Evolutionary conservation across 2,113 vertebrate genomes (phyloP).

Genomic region (Scolopax mira): DNA sequence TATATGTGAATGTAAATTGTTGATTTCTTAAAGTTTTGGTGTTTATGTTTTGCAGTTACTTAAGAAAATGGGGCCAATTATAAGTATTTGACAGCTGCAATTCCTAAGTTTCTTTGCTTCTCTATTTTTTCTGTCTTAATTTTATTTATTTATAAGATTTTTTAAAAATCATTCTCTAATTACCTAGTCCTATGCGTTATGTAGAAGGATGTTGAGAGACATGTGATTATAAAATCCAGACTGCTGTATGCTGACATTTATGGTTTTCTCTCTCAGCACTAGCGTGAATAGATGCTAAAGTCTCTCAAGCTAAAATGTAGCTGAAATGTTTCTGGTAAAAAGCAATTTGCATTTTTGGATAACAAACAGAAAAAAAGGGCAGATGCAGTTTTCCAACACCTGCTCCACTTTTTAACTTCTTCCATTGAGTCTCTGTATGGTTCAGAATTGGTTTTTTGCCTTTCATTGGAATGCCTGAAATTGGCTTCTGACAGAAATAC

Average conservation of each 20-base stretch:
- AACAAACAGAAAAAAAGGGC: slow-evolving; percentile 33
- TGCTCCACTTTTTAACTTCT: slow-evolving; percentile 35
- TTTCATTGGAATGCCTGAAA: slow-evolving; percentile 26
- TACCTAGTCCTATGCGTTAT: neutral
- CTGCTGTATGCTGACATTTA: slow-evolving; percentile 32
- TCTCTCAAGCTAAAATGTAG: slow-evolving; percentile 9
- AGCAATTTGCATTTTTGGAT: slow-evolving; percentile 44
- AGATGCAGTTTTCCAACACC: slow-evolving; percentile 48
- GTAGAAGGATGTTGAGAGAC: slow-evolving; percentile 30
- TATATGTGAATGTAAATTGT: neutral
- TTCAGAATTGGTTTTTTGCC: neutral
- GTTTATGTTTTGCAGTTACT: neutral
- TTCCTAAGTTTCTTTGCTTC: neutral
- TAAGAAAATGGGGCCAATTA: neutral
- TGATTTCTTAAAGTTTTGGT: neutral
- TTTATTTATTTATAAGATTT: neutral
- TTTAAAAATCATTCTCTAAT: neutral
- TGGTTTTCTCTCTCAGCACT: slow-evolving; percentile 9
- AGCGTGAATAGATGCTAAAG: neutral
- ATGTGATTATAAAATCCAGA: slow-evolving; percentile 25
- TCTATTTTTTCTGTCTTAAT: neutral
- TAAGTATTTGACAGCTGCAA: neutral
- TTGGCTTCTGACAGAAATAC: slow-evolving; percentile 23
- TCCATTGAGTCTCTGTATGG: neutral
- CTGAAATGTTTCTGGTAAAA: slow-evolving; percentile 31